Percentiles rank a stretch among this genome's conserved stretches.
These are phyloP conservation scores for Tethea ocularis DNA, from an alignment of 2,888 invertebrate genomes.

Conservation along the genomic window DNA sequence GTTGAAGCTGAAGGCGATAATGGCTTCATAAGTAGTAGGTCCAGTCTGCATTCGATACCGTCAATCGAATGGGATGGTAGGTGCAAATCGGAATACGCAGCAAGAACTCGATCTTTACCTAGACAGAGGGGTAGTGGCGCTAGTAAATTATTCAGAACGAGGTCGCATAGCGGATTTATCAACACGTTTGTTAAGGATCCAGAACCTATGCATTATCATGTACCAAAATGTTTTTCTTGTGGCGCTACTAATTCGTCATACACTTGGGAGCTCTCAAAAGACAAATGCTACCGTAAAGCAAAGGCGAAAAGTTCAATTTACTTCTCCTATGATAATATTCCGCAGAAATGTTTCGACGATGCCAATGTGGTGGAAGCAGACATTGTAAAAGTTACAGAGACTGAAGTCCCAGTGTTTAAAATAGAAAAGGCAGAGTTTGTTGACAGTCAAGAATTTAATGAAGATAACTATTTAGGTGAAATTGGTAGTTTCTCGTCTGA, in stretches of 20 bases:
- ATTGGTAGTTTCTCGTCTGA: constrained; percentile 61
- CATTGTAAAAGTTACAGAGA: constrained; percentile 54
- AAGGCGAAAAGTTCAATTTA: constrained; percentile 40
- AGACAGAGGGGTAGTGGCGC: constrained; percentile 31
- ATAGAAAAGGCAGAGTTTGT: constrained; percentile 60
- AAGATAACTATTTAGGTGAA: constrained; percentile 71
- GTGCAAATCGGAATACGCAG: constrained; percentile 51
- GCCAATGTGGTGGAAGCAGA: constrained; percentile 22
- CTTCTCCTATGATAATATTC: constrained; percentile 62
- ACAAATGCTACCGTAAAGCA: constrained; percentile 31
- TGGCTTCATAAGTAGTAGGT: constrained; percentile 54
- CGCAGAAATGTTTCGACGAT: constrained; percentile 52
- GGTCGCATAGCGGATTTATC: constrained; percentile 71
- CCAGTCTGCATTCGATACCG: constrained; percentile 67
- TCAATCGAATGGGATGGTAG: constrained; percentile 71
- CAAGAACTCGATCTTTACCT: constrained; percentile 60
- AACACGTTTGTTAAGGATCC: constrained; percentile 69
- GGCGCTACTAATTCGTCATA: constrained; percentile 54
- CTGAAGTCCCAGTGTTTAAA: constrained; percentile 53
- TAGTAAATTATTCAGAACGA: constrained; percentile 59
- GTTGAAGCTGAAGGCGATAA: constrained; percentile 24
- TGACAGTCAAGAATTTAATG: constrained; percentile 74
- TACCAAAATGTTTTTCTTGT: constrained; percentile 66
- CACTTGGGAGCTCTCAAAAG: constrained; percentile 42
- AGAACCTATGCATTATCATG: constrained; percentile 70